Evolutionary conservation across 1,140 invertebrate genomes (phyloP), one percentile per base, ranked within the genome.

Genomic region (Hesperophylax magnus): DNA sequence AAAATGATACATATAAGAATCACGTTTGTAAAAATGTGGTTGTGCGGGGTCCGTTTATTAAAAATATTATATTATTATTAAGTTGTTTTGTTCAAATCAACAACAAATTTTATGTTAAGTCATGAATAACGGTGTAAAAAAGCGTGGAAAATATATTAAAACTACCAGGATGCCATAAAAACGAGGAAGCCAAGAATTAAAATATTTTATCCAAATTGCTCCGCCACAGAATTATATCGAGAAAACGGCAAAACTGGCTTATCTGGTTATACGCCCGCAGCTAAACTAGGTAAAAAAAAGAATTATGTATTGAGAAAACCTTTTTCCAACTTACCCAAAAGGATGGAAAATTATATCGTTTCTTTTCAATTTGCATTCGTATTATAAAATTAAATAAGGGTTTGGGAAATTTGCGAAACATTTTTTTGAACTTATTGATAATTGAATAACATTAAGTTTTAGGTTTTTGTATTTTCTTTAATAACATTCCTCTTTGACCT

Each of bases 271-370:
- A 17, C 2, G 63, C 63, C 31, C 63, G 27, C 11, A 27, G 63
- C 22, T 67, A 67, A 67, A 31, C 9, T 47, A 47, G 11, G 31
- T 65, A 65, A 67, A 67, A 67, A 58, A 67, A 31, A 67, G 63
- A 67, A 67, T 67, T 67, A 67, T 34, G 63, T 67, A 67, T 67
- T 14, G 31, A 67, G 31, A 34, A 67, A 67, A 67, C 63, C 63
- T 34, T 67, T 67, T 67, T n/a, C n/a, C 22, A 34, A 47, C 39
- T 47, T 47, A 47, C 27, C 0, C 22, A 27, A 67, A 67, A 67
- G 39, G 3, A n/a, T 27, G 22, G 63, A 31, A 67, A 22, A 7
- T n/a, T 17, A n/a, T 24, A 1, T 17, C 27, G 27, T 67, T 67
- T 67, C 24, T 34, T 67, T 67, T 67, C 63, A 67, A 67, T 67